phyloP scores from a whole-genome alignment of 2,797 vertebrate species.

The Leucoraja ocellata region DNA sequence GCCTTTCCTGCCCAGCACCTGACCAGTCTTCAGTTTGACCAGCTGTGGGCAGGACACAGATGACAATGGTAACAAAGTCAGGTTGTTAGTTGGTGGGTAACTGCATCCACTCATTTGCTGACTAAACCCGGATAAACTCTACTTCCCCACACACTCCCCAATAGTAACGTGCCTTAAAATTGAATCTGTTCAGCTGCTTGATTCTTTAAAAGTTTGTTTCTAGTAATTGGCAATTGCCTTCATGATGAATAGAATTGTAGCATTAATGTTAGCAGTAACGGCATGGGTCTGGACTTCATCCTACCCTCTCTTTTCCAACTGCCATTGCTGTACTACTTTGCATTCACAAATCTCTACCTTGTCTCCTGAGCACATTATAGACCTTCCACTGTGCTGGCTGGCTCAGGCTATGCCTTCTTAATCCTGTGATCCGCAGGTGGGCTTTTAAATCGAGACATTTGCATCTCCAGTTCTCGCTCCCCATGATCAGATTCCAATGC shows the following conservation, averaged over 20 bases:
- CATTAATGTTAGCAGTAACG: not conserved
- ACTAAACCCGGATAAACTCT: not conserved
- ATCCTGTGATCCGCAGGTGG: not conserved
- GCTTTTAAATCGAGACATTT: not conserved
- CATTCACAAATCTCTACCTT: not conserved
- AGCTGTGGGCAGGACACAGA: not conserved
- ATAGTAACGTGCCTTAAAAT: not conserved
- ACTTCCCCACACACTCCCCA: not conserved
- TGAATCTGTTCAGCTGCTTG: not conserved
- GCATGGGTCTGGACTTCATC: no score
- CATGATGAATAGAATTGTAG: no score
- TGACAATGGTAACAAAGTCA: not conserved
- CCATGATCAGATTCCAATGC: no score
- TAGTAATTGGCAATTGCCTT: not conserved
- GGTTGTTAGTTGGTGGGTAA: not conserved
- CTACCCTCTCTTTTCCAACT: not conserved
- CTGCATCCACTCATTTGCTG: not conserved
- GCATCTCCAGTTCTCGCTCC: not conserved
- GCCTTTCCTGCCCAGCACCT: not conserved
- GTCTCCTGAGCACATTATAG: not conserved
- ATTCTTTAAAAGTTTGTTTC: not conserved
- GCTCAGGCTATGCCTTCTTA: not conserved
- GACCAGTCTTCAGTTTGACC: not conserved
- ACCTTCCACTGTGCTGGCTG: not conserved
- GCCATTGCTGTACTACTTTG: not conserved